Evolutionary conservation across 2,797 vertebrate species (phyloP).

Genomic region (Artibeus lituratus): DNA sequence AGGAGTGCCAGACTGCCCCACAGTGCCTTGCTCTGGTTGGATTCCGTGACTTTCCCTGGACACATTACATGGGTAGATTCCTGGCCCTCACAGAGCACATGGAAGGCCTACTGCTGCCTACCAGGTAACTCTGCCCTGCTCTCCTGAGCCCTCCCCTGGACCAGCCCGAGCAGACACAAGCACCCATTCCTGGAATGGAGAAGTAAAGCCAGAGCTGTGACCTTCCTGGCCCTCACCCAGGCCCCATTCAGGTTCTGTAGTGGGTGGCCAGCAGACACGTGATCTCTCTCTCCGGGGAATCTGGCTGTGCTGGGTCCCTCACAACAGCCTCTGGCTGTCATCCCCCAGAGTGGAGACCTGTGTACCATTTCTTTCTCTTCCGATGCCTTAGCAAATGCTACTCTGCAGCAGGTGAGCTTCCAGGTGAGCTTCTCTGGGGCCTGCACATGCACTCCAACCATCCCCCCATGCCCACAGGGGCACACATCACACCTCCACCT

Average conservation of each 20-base stretch:
- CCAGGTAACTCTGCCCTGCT: background rate
- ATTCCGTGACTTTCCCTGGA: background rate
- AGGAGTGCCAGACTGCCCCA: background rate
- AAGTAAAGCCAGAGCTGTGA: background rate
- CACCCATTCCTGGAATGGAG: background rate
- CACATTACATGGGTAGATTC: background rate
- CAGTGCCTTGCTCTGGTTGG: background rate
- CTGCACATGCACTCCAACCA: background rate
- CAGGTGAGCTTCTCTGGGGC: background rate
- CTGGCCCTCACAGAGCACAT: background rate
- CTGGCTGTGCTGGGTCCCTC: background rate
- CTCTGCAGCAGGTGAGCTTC: background rate
- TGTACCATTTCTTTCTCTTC: background rate
- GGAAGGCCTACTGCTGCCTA: background rate
- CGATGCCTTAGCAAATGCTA: background rate
- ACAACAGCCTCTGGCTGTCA: background rate
- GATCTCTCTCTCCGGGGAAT: background rate
- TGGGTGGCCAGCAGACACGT: background rate
- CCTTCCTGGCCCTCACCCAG: background rate
- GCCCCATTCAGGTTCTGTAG: background rate
- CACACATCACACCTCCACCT: background rate
- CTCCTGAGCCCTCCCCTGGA: background rate
- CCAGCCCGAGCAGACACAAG: background rate
- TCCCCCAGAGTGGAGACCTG: background rate
- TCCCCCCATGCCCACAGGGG: background rate